Conservation (phyloP, 2,888 invertebrate genomes). For the Elysia crispata region DNA sequence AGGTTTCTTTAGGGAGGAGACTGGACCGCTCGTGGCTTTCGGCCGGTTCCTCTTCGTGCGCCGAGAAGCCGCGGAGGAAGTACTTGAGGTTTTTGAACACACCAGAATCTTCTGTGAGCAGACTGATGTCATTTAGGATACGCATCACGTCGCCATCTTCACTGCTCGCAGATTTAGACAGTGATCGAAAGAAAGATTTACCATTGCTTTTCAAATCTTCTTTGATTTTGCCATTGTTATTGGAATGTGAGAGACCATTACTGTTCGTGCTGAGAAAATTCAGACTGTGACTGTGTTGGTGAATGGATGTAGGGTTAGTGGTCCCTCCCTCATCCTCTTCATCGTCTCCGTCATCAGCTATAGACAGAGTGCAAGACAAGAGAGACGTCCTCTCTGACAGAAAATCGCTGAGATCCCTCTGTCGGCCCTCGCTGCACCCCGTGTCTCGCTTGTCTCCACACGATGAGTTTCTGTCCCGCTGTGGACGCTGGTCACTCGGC, state of each 20-base stretch:
- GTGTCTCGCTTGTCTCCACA: neutral
- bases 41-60: constrained; percentile 21
- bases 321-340: constrained; percentile 33
- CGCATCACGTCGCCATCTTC: constrained; percentile 43
- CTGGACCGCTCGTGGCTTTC: constrained; percentile 35
- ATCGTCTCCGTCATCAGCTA: constrained; percentile 24
- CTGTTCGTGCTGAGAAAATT: constrained; percentile 17
- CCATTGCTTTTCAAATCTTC: constrained; percentile 40
- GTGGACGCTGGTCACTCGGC: neutral
- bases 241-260: constrained; percentile 33
- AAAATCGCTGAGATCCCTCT: constrained; percentile 42
- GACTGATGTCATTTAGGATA: constrained; percentile 40
- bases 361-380: constrained; percentile 46
- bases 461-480: neutral
- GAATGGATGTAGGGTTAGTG: constrained; percentile 31
- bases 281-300: constrained; percentile 32
- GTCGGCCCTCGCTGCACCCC: constrained; percentile 16
- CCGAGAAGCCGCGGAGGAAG: constrained; percentile 43
- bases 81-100: constrained; percentile 46
- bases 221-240: constrained; percentile 32
- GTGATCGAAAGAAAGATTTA: constrained; percentile 37
- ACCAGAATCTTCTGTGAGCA: constrained; percentile 46
- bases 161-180: constrained; percentile 40
- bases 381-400: constrained; percentile 46
- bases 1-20: constrained; percentile 44